Evolutionary conservation across 2,888 invertebrate species (phyloP).

Genomic region (Rhagium mordax): DNA sequence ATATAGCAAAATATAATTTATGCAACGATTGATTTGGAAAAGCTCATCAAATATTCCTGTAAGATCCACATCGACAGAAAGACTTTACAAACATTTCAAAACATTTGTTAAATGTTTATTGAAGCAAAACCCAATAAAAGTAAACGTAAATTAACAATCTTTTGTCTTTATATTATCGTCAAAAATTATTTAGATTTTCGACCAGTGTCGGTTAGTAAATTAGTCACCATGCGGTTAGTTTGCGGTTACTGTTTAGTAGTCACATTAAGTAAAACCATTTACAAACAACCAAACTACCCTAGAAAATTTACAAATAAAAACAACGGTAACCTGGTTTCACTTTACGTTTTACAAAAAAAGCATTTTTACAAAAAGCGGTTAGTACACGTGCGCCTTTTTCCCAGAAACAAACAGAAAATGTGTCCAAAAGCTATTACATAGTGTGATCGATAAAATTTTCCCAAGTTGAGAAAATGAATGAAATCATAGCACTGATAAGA

Average conservation of each 20-base stretch:
- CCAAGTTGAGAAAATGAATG: not conserved
- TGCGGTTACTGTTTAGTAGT: constrained; percentile 33
- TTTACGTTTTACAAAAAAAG: constrained; percentile 29
- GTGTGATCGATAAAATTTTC: constrained; percentile 10
- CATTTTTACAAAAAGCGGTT: constrained; percentile 44
- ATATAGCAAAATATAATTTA: not conserved
- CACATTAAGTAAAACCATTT: not conserved
- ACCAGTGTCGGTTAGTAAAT: constrained; percentile 1
- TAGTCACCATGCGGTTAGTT: constrained; percentile 53
- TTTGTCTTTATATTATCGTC: no score
- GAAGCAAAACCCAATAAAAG: no score
- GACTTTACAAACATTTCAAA: no score
- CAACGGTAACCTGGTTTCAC: constrained; percentile 34
- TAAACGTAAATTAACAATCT: no score
- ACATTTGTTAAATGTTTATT: no score
- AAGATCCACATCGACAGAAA: no score
- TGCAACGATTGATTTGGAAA: no score
- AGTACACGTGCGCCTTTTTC: constrained; percentile 47
- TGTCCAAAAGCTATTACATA: constrained; percentile 25
- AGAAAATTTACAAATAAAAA: constrained; percentile 18
- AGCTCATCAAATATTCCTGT: no score
- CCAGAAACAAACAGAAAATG: constrained; percentile 38
- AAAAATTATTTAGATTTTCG: not conserved
- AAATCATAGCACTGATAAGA: not conserved
- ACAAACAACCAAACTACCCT: not conserved